Conservation (phyloP, 2,888 invertebrate genomes). For the Blera fallax region DNA sequence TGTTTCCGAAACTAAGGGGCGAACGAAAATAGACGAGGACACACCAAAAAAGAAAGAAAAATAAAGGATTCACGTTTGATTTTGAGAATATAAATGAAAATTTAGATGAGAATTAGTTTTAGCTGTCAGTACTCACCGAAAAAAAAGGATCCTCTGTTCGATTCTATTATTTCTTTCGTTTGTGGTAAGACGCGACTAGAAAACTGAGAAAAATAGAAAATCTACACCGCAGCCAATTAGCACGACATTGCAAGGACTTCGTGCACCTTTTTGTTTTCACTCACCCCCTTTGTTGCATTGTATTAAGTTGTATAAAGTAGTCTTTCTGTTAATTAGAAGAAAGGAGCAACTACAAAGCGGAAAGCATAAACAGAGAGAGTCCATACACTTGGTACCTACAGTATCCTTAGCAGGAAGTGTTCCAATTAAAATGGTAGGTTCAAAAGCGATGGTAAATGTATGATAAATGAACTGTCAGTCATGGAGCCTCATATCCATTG, state of each 20-base stretch:
- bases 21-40: slow-evolving; percentile 9
- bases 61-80: slow-evolving; percentile 59
- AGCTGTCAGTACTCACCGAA: neutral
- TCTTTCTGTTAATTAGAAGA: slow-evolving; percentile 28
- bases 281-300: neutral
- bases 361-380: neutral
- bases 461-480: no score
- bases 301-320: slow-evolving; percentile 13
- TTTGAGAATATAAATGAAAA: slow-evolving; percentile 61
- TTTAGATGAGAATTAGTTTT: slow-evolving; percentile 56
- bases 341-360: neutral
- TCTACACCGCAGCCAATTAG: slow-evolving; percentile 44
- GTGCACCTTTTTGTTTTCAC: neutral
- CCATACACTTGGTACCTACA: neutral
- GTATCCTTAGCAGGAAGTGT: neutral
- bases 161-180: neutral
- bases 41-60: neutral
- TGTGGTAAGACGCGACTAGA: neutral
- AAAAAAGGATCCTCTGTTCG: neutral
- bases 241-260: slow-evolving; percentile 17
- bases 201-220: neutral
- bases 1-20: slow-evolving; percentile 38
- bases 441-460: no score
- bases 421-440: neutral
- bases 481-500: no score